Conservation (phyloP, 2,888 invertebrate genomes). For the Chaetoderma sp. region DNA sequence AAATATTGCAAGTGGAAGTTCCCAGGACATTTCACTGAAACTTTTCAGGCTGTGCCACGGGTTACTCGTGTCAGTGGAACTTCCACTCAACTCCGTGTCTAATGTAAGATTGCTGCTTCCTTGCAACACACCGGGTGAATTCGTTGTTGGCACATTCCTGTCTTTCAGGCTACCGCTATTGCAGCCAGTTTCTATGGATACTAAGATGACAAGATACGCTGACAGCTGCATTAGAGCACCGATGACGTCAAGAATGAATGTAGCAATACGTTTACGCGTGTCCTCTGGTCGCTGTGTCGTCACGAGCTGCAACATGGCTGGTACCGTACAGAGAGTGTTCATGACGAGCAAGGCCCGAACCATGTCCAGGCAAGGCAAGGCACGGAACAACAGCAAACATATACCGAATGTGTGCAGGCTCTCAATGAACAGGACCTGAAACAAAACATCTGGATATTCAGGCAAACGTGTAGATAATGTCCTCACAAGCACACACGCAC, state of each 20-base stretch:
- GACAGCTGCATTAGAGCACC: constrained; percentile 57
- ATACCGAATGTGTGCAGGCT: constrained; percentile 48
- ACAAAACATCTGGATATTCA: too few relatives aligned
- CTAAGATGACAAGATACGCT: constrained; percentile 50
- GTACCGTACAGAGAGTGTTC: constrained; percentile 54
- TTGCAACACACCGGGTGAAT: too few relatives aligned
- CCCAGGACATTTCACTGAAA: constrained; percentile 70
- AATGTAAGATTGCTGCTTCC: neutral
- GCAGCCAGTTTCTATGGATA: constrained; percentile 43
- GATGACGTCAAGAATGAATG: constrained; percentile 52
- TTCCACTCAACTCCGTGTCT: neutral
- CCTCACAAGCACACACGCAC: too few relatives aligned
- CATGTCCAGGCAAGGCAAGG: constrained; percentile 57
- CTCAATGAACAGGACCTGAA: constrained; percentile 40
- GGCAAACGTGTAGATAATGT: too few relatives aligned
- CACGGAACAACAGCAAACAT: constrained; percentile 56
- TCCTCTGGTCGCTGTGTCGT: constrained; percentile 53
- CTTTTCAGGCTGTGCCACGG: neutral
- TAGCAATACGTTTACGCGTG: constrained; percentile 40
- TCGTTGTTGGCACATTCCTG: neutral
- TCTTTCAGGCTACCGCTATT: neutral
- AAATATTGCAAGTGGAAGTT: constrained; percentile 76
- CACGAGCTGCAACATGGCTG: constrained; percentile 52
- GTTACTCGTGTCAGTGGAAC: neutral
- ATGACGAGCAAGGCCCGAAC: constrained; percentile 56